These are phyloP conservation scores for Zoanthus gigantus DNA, from an alignment of 92 coral and sea anemone genomes.

Conservation along the genomic window DNA sequence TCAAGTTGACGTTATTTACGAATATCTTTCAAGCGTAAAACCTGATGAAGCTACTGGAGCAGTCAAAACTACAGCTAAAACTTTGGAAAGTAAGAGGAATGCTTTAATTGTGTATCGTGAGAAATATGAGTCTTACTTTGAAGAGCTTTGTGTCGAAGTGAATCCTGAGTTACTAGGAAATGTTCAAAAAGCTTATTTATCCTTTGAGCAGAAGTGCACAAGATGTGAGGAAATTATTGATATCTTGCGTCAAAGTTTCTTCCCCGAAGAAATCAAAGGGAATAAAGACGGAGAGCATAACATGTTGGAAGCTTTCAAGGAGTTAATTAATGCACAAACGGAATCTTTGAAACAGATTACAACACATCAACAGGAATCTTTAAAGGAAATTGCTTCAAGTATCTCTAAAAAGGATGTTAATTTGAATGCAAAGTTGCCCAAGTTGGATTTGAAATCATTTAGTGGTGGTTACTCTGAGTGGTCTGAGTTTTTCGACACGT, in stretches of 20 bases:
- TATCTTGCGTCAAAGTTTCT: neutral
- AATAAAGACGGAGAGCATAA: neutral
- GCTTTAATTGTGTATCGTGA: neutral
- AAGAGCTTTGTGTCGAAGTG: neutral
- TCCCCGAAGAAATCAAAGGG: neutral
- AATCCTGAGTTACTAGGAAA: neutral
- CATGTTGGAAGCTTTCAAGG: neutral
- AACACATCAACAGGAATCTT: too few species aligned
- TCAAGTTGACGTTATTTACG: too few species aligned
- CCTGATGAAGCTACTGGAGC: neutral
- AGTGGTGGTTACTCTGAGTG: slow-evolving; percentile 40
- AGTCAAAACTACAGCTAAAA: neutral
- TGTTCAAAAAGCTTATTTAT: neutral
- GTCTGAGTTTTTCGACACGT: slow-evolving; percentile 35
- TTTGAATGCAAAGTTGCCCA: slow-evolving; percentile 4
- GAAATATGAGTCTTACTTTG: neutral
- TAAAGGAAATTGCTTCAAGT: neutral
- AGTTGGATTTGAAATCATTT: slow-evolving; percentile 41
- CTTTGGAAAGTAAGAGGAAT: neutral
- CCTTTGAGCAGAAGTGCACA: neutral
- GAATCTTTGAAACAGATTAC: neutral
- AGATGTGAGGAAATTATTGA: neutral
- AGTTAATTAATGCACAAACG: neutral
- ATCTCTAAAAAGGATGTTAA: neutral
- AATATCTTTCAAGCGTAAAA: too few species aligned